Base-by-base conservation (phyloP, 2,888 invertebrate species). In the Aleiodes leptofemur region DNA sequence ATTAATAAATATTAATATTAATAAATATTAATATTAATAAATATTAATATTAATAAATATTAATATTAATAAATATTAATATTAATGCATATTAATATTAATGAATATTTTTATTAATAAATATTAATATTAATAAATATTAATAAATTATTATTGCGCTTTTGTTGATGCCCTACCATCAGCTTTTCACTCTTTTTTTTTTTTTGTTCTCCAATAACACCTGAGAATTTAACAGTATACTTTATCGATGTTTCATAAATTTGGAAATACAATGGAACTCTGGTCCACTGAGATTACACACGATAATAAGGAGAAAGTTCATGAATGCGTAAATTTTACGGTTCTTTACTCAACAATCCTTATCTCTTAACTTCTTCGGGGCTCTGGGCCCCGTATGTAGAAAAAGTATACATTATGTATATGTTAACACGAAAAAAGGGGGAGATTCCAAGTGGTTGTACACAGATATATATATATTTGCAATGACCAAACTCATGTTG, bases 301-400 rank as follows among this genome's bases (percentile, higher is more conserved):
- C 75, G 82, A 84, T 81, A 83, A 83, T n/a, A 78, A 82, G 79
- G 85, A 83, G 85, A 85, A 85, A 85, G 85, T 84, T 76, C 69
- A 73, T 79, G 82, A 83, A 83, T 85, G 84, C 76, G 80, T 79
- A 76, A 80, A 81, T 79, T 78, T 68, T 71, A 72, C 34, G 57
- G 74, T 55, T 64, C 43, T 68, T 51, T 61, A 55, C 48, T 73
- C 79, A 80, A 23, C 77, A 53, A 75, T 73, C 75, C 80, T 83
- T 82, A 81, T 82, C 80, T 76, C 59, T 69, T 23, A 23, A 57
- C 74, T 53, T 53, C 31, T 38, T 50, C 23, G 34, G 38, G 38
- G 50, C 14, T 43, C 56, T 55, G 55, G 34, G 57, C 57, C 57
- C 57, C 38, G 14, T 38, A 23, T 76, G 71, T 78, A 74, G 23